Evolutionary conservation across 2,888 invertebrate genomes (phyloP), one percentile per base, ranked within the genome.

Genomic region (Clistopyga incitator): DNA sequence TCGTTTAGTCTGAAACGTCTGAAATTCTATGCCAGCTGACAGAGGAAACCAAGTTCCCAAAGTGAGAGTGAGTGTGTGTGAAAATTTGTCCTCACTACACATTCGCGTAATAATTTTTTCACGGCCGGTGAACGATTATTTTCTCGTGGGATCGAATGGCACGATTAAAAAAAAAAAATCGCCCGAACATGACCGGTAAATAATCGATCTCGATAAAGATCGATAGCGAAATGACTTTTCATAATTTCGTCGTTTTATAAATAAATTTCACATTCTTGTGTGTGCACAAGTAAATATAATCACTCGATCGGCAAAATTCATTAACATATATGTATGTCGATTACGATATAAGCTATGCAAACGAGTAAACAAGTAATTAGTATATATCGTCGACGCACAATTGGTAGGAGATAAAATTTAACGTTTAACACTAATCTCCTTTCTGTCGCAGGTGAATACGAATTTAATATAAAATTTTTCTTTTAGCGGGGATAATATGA

Each of bases 401-500:
- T 74, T 54, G 20, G 42, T 56, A 20, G 29, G 3, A 20, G 64
- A 72, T 78, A 78, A 78, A 78, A 54, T 75, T 78, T 65, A 50
- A 76, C 71, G 23, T 72, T 76, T 42, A n/a, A 23, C 52, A 79
- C 50, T 83, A 45, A n/a, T 65, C 71, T 76, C 64, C 45, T 50
- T 81, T 67, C 25, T 65, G 47, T 74, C 67, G 79, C 79, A 79
- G 79, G 67, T 74, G 79, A 79, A 79, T 72, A n/a, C 67, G 25
- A 42, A 71, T 78, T 50, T 45, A 42, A 79, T 72, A 42, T 80
- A 34, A 70, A 23, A 45, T 3, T 8, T 8, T 11, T 38, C 2
- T 8, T 8, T 11, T 38, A 4, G 70, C 23, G 15, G 61, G 61
- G 34, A 61, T 61, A 61, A 61, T 61, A 34, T 29, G 59, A 68